phyloP scores from a whole-genome alignment of 2,888 invertebrate species.

The Poecilobothrus nobilitatus region DNA sequence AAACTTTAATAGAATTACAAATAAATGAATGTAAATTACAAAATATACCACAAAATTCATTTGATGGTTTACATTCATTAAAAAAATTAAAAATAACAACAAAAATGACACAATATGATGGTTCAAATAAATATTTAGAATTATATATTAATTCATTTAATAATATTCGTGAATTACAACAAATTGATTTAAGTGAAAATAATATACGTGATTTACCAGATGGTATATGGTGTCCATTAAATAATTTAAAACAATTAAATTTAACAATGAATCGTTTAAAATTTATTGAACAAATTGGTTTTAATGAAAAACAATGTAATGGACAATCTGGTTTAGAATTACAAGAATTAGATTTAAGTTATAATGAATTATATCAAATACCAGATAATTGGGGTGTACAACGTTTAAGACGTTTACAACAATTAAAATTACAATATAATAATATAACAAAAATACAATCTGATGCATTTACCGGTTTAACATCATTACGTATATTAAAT shows the following conservation, averaged over 20 bases:
- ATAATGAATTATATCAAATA: slow-evolving; percentile 65
- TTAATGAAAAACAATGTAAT: slow-evolving; percentile 44
- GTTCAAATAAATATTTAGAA: slow-evolving; percentile 47
- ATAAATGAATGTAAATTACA: slow-evolving; percentile 74
- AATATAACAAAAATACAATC: slow-evolving; percentile 69
- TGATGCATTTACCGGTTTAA: slow-evolving; percentile 69
- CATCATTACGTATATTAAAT: slow-evolving; percentile 71
- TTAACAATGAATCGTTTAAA: slow-evolving; percentile 75
- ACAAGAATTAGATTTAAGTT: slow-evolving; percentile 69
- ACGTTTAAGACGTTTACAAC: slow-evolving; percentile 66
- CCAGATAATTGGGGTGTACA: slow-evolving; percentile 68
- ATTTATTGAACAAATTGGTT: slow-evolving; percentile 67
- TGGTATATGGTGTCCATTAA: slow-evolving; percentile 68
- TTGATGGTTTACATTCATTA: slow-evolving; percentile 70
- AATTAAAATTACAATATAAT: slow-evolving; percentile 74
- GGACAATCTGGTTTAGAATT: slow-evolving; percentile 54
- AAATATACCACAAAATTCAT: slow-evolving; percentile 64
- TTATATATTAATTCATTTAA: slow-evolving; percentile 61
- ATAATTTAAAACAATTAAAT: slow-evolving; percentile 73
- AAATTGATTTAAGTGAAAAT: slow-evolving; percentile 72
- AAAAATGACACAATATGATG: not conserved
- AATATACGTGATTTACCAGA: slow-evolving; percentile 73
- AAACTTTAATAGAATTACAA: slow-evolving; percentile 64
- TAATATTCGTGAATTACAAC: slow-evolving; percentile 70
- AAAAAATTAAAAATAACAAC: slow-evolving; percentile 67